A percentile compares a stretch with the other conserved stretches of the same genome.
Conservation (phyloP, 2,888 invertebrate species). For the Agonopterix arenella region DNA sequence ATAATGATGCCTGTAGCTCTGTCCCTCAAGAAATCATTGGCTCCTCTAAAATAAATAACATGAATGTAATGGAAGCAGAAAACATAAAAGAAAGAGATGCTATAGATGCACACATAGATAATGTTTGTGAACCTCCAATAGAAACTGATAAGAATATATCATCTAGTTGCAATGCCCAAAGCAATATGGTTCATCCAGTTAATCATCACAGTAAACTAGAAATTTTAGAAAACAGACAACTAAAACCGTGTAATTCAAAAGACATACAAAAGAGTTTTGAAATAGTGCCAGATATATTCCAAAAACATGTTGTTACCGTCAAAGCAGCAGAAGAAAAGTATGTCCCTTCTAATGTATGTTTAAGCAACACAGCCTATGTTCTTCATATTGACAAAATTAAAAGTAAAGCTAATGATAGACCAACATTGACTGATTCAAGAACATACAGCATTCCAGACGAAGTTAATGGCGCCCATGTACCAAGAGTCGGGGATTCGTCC, state of each 20-base stretch:
- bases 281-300: conserved; percentile 41
- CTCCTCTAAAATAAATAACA: no score
- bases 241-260: conserved; percentile 21
- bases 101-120: no score
- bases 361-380: conserved; percentile 41
- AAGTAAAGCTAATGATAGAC: conserved; percentile 22
- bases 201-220: conserved; percentile 20
- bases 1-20: no score
- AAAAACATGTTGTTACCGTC: conserved; percentile 32
- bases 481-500: conserved; percentile 29
- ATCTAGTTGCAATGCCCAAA: no score
- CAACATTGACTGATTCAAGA: conserved; percentile 20
- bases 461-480: conserved; percentile 36
- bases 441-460: conserved; percentile 37
- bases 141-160: no score
- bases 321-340: conserved; percentile 39
- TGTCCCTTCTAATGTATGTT: conserved; percentile 45
- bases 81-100: no score
- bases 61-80: no score
- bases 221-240: conserved; percentile 28
- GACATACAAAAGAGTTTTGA: conserved; percentile 30
- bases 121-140: no score
- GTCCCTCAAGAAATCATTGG: no score
- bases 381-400: conserved; percentile 39
- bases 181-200: no score